Conservation (phyloP, 2,113 vertebrate genomes). For the Odontesthes bonariensis region DNA sequence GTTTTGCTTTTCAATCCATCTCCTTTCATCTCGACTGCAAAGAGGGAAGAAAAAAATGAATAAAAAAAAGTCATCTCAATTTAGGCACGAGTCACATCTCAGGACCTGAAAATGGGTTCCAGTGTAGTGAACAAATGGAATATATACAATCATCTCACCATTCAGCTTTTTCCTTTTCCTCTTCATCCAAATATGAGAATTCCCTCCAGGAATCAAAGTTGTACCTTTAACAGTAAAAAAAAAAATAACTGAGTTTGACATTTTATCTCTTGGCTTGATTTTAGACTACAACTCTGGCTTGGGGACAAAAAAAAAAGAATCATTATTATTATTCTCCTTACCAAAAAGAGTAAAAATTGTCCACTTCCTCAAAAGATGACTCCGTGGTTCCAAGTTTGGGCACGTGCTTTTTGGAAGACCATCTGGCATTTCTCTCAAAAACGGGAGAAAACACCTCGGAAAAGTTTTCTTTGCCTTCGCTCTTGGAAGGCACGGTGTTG, state of each 20-base stretch:
- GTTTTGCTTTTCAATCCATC: constrained; percentile 99
- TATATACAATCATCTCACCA: constrained; percentile 86
- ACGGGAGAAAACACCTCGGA: constrained; percentile 90
- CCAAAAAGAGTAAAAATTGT: constrained; percentile 98
- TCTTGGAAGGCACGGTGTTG: constrained; percentile 92
- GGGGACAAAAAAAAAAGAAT: too few species aligned
- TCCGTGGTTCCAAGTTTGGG: constrained; percentile 89
- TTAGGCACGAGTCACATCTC: neutral
- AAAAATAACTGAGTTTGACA: neutral
- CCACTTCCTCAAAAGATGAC: constrained; percentile 96
- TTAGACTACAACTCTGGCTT: too few species aligned
- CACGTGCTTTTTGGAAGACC: constrained; percentile 94
- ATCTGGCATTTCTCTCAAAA: constrained; percentile 96
- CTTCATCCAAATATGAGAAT: constrained; percentile 99
- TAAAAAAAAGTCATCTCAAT: neutral
- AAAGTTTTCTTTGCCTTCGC: constrained; percentile 96
- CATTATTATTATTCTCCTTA: constrained; percentile 68
- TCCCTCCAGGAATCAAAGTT: constrained; percentile 99
- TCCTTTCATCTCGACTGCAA: constrained; percentile 93
- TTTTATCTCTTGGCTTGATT: neutral
- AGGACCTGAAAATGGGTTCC: neutral
- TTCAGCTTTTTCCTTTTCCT: constrained; percentile 99
- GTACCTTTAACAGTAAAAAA: constrained; percentile 84
- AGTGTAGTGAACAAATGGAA: neutral
- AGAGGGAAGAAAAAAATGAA: too few species aligned